phyloP scores from a whole-genome alignment of 2,113 vertebrate species.

The Dryoscopus gambensis region DNA sequence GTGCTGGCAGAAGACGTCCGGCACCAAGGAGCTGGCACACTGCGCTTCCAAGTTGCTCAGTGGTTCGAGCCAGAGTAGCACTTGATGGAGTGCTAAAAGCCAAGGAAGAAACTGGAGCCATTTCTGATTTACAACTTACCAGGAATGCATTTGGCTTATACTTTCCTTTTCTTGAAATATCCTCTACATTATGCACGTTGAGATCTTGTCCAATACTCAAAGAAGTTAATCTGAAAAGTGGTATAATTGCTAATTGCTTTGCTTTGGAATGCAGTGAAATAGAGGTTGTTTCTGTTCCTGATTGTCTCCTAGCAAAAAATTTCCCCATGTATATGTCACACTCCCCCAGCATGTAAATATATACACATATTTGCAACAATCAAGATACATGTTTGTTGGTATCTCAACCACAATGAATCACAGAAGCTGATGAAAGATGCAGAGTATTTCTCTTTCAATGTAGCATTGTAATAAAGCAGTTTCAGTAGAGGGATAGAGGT shows the following conservation, averaged over 20 bases:
- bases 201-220: background rate
- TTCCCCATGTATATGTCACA: background rate
- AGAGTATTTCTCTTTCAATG: conserved; percentile 22
- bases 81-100: background rate
- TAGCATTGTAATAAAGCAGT: background rate
- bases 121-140: background rate
- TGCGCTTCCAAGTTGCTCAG: background rate
- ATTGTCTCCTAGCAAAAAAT: background rate
- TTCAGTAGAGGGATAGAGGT: background rate
- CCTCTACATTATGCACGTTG: fast-evolving
- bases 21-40: background rate
- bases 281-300: background rate
- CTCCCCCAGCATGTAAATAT: background rate
- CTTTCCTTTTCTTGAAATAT: background rate
- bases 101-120: background rate
- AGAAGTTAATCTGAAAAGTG: background rate
- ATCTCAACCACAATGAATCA: background rate
- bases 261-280: background rate
- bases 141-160: background rate
- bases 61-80: background rate
- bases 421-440: conserved; percentile 19
- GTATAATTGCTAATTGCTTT: background rate
- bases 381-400: background rate
- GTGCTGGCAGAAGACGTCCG: background rate
- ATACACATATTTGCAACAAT: background rate